Evolutionary conservation across 92 coral and sea anemone species (phyloP), one percentile per base, ranked within the genome.

Genomic region (Palythoa heliodiscus): DNA sequence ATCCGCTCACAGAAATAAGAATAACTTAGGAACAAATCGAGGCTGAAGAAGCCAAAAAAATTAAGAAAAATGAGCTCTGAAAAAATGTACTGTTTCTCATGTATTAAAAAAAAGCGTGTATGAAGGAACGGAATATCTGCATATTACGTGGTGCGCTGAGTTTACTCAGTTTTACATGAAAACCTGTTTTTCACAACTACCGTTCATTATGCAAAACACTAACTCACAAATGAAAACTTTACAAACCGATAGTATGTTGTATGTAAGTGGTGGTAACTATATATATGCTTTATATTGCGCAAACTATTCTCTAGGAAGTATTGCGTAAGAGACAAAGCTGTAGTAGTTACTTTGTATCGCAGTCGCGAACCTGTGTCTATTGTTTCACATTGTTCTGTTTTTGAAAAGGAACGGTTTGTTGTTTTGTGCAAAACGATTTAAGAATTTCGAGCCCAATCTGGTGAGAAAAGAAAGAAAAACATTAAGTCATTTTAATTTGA

Each of bases 361-460:
- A 64, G 29, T 57, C 39, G 60, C 35, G 19, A 63, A 60, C 58
- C 29, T 39, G 83, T 78, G 8, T 61, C 53, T 61, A 58, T n/a
- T 58, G 83, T 78, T 80, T 80, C 37, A 69, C 1, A 10, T 69
- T 69, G 73, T 69, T 69, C 19, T 66, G 74, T 66, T 52, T 80
- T 22, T 11, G 40, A 70, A 64, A 68, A 67, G 13, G 40, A 64
- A 37, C 23, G 43, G 40, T 16, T 22, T 23, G 55, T 11, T 79
- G 39, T 79, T 79, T 79, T 79, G 84, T 63, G 84, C 53, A 53
- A 39, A 43, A 52, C 66, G 54, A 11, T 17, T 61, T 7, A 22
- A 75, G 1, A 75, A 48, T 61, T 19, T 52, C 38, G n/a, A 43
- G 60, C 60, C 23, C 79, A 78, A 78, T 38, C 52, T 58, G 61